Base-by-base conservation (phyloP, 2,113 vertebrate species). In the Apteryx owenii region DNA sequence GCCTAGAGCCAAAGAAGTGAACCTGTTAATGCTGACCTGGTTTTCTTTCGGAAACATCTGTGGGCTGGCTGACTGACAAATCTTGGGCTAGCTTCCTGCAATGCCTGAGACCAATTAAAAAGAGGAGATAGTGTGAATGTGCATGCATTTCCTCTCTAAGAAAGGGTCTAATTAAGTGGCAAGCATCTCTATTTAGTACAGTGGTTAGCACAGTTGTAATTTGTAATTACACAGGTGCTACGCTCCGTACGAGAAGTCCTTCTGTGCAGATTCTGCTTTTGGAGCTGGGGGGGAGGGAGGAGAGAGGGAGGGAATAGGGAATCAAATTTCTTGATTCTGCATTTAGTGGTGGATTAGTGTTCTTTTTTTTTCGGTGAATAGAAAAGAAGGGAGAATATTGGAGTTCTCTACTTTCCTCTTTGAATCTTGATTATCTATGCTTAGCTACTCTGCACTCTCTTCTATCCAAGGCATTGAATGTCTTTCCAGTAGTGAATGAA, bases 261-360 rank as follows among this genome's bases (percentile, higher is more conserved):
- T 70, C 84, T 42, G 50, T 71, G 73, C 81, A 61, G 62, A 33
- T 87, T 92, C 92, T 95, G 82, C 89, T 91, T 62, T 85, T 76
- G 85, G 81, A 78, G 51, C 5, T 92, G 71, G 76, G 75, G 31
- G 88, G 91, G 69, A 90, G 90, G 95, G 95, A 93, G 93, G 66
- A 44, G 90, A 88, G 79, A 84, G 89, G 75, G 86, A 81, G 72
- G 95, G 80, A 85, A 82, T 64, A 81, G 85, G 76, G 88, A 97
- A 96, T 95, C 20, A 40, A 14, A 94, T 97, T 95, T 85, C 94
- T 97, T 97, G 95, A 96, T 96, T 97, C 89, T 95, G 95, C 89
- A 93, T 97, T 97, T 97, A 94, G 89, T 93, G 72, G 88, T 95
- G 93, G 94, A 97, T 96, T 95, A 95, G 73, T 61, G 65, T 62